Conservation (phyloP, 2,888 invertebrate species). For the Dioctria linearis region DNA sequence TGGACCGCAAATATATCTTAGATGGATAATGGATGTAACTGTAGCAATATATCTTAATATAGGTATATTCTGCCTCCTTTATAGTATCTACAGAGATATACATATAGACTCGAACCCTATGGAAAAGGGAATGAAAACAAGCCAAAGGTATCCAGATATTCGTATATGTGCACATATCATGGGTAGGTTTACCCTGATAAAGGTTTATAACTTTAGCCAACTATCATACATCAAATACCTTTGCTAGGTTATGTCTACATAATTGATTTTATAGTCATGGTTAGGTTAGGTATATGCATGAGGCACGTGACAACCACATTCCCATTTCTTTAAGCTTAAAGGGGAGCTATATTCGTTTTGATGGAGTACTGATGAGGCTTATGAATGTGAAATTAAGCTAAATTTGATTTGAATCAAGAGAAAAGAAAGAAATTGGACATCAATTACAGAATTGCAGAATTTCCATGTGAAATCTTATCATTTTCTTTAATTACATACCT, state of each 20-base stretch:
- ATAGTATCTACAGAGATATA: neutral
- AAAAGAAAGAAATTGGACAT: too few species aligned
- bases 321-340: slow-evolving; percentile 39
- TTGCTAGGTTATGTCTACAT: slow-evolving; percentile 58
- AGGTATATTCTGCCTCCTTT: slow-evolving; percentile 23
- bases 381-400: too few species aligned
- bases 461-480: too few species aligned
- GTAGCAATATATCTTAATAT: slow-evolving; percentile 55
- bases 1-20: slow-evolving; percentile 57
- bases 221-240: slow-evolving; percentile 60
- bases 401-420: too few species aligned
- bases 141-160: neutral
- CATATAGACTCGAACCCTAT: neutral
- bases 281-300: slow-evolving; percentile 33
- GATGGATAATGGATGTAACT: slow-evolving; percentile 56
- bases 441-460: too few species aligned
- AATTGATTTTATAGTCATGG: slow-evolving; percentile 60
- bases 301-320: slow-evolving; percentile 34
- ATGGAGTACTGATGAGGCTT: too few species aligned
- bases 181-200: slow-evolving; percentile 45
- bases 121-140: slow-evolving; percentile 24
- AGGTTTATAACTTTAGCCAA: slow-evolving; percentile 57
- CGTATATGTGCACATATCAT: slow-evolving; percentile 25
- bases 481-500: too few species aligned
- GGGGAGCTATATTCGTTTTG: slow-evolving; percentile 27